Percentiles rank a stretch among this genome's conserved stretches.
phyloP scores from a whole-genome alignment of 2,113 vertebrate genomes.

The Nycticebus coucang region DNA sequence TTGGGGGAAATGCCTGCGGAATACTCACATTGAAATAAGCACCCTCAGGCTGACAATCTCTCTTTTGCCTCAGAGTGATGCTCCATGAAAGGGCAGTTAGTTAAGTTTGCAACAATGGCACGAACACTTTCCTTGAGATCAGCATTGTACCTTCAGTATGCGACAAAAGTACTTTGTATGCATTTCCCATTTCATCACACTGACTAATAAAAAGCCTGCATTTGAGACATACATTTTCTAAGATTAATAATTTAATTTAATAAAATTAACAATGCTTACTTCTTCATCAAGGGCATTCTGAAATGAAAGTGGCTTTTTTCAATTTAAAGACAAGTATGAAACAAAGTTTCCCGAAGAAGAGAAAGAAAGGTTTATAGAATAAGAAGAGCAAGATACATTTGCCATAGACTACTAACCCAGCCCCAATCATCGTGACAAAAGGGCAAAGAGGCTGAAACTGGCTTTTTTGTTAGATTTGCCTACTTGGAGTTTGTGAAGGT shows the following conservation, averaged over 20 bases:
- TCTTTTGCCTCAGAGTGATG: background rate
- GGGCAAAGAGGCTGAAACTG: background rate
- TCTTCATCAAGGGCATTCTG: background rate
- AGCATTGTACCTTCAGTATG: background rate
- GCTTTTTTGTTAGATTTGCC: background rate
- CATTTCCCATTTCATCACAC: background rate
- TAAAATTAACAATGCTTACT: background rate
- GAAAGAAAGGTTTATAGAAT: too few relatives aligned
- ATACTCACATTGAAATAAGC: background rate
- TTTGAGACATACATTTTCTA: background rate
- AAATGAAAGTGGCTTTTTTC: background rate
- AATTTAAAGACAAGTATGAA: background rate
- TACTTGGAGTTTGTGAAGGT: background rate
- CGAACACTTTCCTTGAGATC: background rate
- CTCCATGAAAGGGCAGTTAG: background rate
- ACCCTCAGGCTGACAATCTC: background rate
- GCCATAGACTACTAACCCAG: too few relatives aligned
- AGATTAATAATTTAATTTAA: background rate
- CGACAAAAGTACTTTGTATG: background rate
- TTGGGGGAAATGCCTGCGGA: background rate
- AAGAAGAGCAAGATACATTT: too few relatives aligned
- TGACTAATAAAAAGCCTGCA: background rate
- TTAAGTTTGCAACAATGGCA: background rate
- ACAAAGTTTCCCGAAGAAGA: too few relatives aligned
- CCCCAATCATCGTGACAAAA: too few relatives aligned